These are phyloP conservation scores for Leptogaster cylindrica DNA, from an alignment of 2,888 invertebrate genomes.

Conservation along the genomic window DNA sequence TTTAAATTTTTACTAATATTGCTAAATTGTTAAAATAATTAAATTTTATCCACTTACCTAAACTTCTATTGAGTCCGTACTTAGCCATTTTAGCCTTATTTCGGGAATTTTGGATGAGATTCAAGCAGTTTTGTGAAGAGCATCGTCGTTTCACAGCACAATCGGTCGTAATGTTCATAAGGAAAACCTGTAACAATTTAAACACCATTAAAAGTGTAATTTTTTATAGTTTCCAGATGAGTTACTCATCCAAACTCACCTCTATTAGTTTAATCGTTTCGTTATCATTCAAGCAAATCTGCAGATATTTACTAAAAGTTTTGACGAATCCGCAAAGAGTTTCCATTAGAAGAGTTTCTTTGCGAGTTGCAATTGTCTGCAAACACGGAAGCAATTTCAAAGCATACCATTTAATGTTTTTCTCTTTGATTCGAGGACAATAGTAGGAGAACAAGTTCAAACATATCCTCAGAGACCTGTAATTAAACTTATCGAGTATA, in stretches of 20 bases:
- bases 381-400: slow-evolving; percentile 77
- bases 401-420: slow-evolving; percentile 79
- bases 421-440: slow-evolving; percentile 76
- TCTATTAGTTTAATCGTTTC: slow-evolving; percentile 59
- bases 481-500: too few species aligned
- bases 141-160: slow-evolving; percentile 82
- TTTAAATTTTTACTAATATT: too few species aligned
- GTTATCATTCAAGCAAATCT: slow-evolving; percentile 59
- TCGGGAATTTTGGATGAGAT: slow-evolving; percentile 78
- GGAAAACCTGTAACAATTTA: slow-evolving; percentile 55
- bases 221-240: too few species aligned
- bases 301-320: slow-evolving; percentile 57
- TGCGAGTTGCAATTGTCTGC: slow-evolving; percentile 72
- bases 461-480: slow-evolving; percentile 76
- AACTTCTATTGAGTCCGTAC: slow-evolving; percentile 58
- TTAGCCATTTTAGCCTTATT: slow-evolving; percentile 68
- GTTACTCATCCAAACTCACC: slow-evolving; percentile 52
- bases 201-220: too few species aligned
- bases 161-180: slow-evolving; percentile 61
- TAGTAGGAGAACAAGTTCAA: slow-evolving; percentile 78
- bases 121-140: slow-evolving; percentile 79
- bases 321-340: slow-evolving; percentile 59
- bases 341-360: slow-evolving; percentile 64
- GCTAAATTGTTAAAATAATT: too few species aligned
- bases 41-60: slow-evolving; percentile 60